Percentiles rank a stretch among this genome's conserved stretches.
phyloP scores from a whole-genome alignment of 92 coral and sea anemone species.

The Ricordea florida region DNA sequence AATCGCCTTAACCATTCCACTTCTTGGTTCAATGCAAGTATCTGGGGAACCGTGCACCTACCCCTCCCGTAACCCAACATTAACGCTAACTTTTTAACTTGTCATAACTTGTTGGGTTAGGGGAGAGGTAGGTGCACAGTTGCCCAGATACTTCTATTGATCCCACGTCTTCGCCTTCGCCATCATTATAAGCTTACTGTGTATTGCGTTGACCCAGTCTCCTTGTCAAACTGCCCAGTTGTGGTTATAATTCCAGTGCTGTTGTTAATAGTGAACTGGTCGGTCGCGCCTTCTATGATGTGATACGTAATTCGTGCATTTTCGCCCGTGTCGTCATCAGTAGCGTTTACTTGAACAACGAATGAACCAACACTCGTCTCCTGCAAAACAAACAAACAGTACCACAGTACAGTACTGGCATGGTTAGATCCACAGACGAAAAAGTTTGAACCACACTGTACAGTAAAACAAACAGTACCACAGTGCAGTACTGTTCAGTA shows the following conservation, averaged over 20 bases:
- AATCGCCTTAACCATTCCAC: background rate
- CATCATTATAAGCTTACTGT: background rate
- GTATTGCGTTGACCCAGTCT: slow-evolving; percentile 1
- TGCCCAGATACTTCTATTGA: no score
- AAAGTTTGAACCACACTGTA: no score
- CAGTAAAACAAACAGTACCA: background rate
- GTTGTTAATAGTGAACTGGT: slow-evolving; percentile 55
- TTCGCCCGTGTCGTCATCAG: slow-evolving; percentile 53
- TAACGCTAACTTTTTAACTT: no score
- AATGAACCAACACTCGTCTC: slow-evolving; percentile 23
- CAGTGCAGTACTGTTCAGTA: background rate
- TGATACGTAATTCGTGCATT: slow-evolving; percentile 57
- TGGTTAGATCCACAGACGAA: background rate
- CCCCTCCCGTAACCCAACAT: no score
- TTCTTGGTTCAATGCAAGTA: no score
- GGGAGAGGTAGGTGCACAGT: no score
- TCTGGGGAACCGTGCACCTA: no score
- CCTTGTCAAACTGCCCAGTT: slow-evolving; percentile 31
- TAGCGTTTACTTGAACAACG: slow-evolving; percentile 53
- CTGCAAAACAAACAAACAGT: slow-evolving; percentile 11
- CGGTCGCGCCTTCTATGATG: slow-evolving; percentile 53
- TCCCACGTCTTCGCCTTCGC: no score
- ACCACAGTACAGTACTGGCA: background rate
- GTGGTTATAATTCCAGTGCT: slow-evolving; percentile 58
- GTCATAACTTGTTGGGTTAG: no score